A percentile compares a stretch with the other conserved stretches of the same genome.
These are phyloP conservation scores for Sarcophaga peregrina DNA, from an alignment of 1,140 invertebrate species.

Conservation along the genomic window DNA sequence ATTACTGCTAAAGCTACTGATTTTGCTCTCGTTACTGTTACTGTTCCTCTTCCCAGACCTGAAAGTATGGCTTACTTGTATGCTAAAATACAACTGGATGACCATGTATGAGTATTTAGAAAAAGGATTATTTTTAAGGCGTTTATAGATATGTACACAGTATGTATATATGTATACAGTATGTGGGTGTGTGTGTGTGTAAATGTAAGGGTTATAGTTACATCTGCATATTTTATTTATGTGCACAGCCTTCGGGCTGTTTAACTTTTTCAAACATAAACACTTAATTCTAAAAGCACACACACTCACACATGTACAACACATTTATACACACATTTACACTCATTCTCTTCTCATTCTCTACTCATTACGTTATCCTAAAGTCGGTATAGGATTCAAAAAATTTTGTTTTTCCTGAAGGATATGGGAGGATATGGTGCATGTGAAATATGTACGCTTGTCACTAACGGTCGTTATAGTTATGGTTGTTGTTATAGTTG, in stretches of 20 bases:
- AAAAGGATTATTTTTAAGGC: constrained; percentile 10
- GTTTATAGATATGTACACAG: no score
- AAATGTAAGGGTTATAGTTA: neutral
- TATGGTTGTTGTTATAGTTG: neutral
- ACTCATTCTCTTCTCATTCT: no score
- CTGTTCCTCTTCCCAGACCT: neutral
- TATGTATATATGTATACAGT: no score
- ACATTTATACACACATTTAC: no score
- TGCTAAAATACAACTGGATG: no score
- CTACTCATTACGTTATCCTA: neutral
- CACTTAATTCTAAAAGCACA: neutral
- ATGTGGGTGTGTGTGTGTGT: no score
- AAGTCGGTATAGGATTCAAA: neutral
- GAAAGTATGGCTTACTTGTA: neutral
- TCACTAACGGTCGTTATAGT: neutral
- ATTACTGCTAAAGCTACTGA: neutral
- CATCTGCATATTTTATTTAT: neutral
- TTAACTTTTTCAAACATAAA: constrained; percentile 27
- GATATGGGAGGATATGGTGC: no score
- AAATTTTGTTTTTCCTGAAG: neutral
- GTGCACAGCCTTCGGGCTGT: constrained; percentile 3
- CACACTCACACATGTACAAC: no score
- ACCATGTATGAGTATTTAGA: neutral
- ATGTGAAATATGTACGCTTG: neutral
- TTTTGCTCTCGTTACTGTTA: neutral